Percentiles rank a stretch among this genome's conserved stretches.
Conservation (phyloP, 2,888 invertebrate genomes). For the Hyposoter dolosus region DNA sequence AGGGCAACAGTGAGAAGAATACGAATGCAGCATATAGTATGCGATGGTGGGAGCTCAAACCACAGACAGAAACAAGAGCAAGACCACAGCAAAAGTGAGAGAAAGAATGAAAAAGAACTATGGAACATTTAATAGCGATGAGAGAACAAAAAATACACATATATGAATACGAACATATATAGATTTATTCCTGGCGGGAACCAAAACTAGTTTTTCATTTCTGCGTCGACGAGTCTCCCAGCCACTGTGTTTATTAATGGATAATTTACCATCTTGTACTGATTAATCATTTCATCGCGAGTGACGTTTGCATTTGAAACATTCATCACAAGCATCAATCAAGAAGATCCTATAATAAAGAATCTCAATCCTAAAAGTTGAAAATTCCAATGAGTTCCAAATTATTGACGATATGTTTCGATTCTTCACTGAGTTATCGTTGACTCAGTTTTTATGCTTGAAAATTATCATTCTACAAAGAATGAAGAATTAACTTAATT, state of each 20-base stretch:
- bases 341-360: neutral
- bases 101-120: conserved; percentile 29
- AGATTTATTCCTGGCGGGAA: neutral
- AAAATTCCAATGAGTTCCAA: neutral
- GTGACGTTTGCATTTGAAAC: conserved; percentile 1
- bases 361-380: neutral
- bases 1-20: conserved; percentile 25
- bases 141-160: conserved; percentile 21
- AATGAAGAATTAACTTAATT: neutral
- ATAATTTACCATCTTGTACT: conserved; percentile 14
- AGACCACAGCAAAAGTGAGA: conserved; percentile 16
- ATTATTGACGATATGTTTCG: neutral
- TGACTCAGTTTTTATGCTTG: neutral
- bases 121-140: conserved; percentile 39
- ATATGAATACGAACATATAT: neutral
- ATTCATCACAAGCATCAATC: neutral
- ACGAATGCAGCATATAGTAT: neutral
- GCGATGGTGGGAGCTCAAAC: conserved; percentile 34
- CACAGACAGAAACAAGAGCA: conserved; percentile 17
- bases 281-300: conserved; percentile 13
- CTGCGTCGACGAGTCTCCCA: neutral
- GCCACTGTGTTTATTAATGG: neutral
- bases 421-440: neutral
- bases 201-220: conserved; percentile 21
- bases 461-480: neutral